A percentile compares a stretch with the other conserved stretches of the same genome.
These are phyloP conservation scores for Typhlichthys subterraneus DNA, from an alignment of 2,797 vertebrate genomes.

Conservation along the genomic window DNA sequence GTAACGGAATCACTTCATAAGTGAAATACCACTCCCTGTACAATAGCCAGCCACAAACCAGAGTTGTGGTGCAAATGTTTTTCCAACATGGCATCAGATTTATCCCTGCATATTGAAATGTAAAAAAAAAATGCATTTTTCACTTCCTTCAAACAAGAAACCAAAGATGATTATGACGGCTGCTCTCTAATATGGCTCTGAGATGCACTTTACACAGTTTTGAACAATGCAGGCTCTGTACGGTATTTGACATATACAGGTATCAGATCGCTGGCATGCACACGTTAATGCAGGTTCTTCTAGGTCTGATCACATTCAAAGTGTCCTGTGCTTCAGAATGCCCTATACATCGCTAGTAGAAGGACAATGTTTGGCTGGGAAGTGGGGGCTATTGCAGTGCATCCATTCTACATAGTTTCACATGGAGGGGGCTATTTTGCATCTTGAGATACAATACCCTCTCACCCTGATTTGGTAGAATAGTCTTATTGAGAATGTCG, in stretches of 20 bases:
- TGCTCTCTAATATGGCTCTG: constrained; percentile 34
- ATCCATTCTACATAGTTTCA: constrained; percentile 73
- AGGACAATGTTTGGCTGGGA: constrained; percentile 54
- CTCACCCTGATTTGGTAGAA: constrained; percentile 69
- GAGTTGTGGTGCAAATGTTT: constrained; percentile 87
- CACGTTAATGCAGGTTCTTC: constrained; percentile 11
- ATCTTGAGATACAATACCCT: constrained; percentile 71
- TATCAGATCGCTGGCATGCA: constrained; percentile 11
- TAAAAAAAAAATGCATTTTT: constrained; percentile 69
- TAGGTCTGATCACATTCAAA: neutral
- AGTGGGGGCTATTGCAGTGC: constrained; percentile 60
- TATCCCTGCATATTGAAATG: constrained; percentile 75
- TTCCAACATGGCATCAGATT: constrained; percentile 82
- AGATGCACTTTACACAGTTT: constrained; percentile 36
- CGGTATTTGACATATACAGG: too few species aligned
- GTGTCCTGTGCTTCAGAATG: too few species aligned
- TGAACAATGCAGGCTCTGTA: constrained; percentile 29
- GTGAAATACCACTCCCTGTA: constrained; percentile 88
- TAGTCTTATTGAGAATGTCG: constrained; percentile 57
- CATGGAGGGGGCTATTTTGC: constrained; percentile 68
- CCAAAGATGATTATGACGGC: constrained; percentile 58
- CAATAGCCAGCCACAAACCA: constrained; percentile 87
- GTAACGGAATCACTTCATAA: constrained; percentile 89
- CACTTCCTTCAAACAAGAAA: constrained; percentile 69
- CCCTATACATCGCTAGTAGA: too few species aligned